Evolutionary conservation across 2,888 invertebrate genomes (phyloP).

Genomic region (Barypeithes pellucidus): DNA sequence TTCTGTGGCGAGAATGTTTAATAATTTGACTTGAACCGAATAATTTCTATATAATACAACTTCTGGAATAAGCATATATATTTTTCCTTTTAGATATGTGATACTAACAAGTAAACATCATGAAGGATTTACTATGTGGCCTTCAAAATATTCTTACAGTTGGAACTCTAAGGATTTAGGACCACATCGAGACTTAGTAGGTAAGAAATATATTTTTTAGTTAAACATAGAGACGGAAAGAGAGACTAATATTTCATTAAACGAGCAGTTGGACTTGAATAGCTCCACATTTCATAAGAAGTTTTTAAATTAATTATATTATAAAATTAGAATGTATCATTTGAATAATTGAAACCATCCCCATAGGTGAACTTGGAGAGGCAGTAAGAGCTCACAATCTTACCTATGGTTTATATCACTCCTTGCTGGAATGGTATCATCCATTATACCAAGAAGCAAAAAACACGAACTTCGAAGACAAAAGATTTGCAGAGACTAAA

Average conservation of each 20-base stretch:
- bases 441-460: conserved; percentile 85
- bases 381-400: conserved; percentile 79
- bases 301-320: too few relatives aligned
- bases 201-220: conserved; percentile 41
- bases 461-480: conserved; percentile 71
- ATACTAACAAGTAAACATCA: conserved; percentile 91
- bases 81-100: conserved; percentile 72
- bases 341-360: too few relatives aligned
- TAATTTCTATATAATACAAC: too few relatives aligned
- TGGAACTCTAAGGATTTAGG: conserved; percentile 80
- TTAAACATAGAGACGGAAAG: too few relatives aligned
- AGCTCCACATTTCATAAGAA: too few relatives aligned
- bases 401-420: conserved; percentile 88
- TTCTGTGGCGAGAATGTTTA: too few relatives aligned
- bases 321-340: too few relatives aligned
- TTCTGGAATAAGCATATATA: too few relatives aligned
- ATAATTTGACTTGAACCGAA: too few relatives aligned
- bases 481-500: conserved; percentile 80
- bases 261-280: too few relatives aligned
- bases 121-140: conserved; percentile 89
- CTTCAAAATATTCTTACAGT: conserved; percentile 84
- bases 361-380: conserved; percentile 77
- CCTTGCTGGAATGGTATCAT: conserved; percentile 90
- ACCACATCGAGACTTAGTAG: conserved; percentile 59
- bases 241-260: too few relatives aligned